A percentile compares a stretch with the other conserved stretches of the same genome.
Evolutionary conservation across 2,888 invertebrate species (phyloP).

Genomic region (Lagria hirta): DNA sequence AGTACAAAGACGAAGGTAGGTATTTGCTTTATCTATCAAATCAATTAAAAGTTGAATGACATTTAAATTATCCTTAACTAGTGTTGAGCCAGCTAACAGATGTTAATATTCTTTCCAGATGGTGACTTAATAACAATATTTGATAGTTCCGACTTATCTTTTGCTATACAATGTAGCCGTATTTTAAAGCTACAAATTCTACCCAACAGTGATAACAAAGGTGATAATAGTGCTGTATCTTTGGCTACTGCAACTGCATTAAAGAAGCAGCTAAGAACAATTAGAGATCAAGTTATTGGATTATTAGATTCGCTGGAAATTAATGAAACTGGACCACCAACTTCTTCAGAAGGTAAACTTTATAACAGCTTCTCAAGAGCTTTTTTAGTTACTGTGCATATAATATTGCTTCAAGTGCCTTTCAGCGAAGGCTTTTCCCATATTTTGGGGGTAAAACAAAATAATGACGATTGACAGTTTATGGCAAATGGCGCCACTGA

Average conservation of each 20-base stretch:
- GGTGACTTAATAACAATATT: constrained; percentile 71
- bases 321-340: constrained; percentile 29
- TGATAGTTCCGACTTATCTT: constrained; percentile 69
- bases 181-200: constrained; percentile 66
- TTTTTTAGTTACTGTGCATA: no score
- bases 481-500: no score
- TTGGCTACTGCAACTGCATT: constrained; percentile 55
- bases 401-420: no score
- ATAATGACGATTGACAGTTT: no score
- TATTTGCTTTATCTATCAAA: constrained; percentile 24
- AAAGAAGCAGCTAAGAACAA: constrained; percentile 51
- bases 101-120: constrained; percentile 56
- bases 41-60: no score
- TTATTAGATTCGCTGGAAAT: constrained; percentile 61
- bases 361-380: no score
- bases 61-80: no score
- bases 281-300: constrained; percentile 62
- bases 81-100: no score
- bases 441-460: no score
- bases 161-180: constrained; percentile 68
- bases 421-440: no score
- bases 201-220: constrained; percentile 50
- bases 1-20: constrained; percentile 71
- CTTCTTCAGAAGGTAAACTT: constrained; percentile 5
- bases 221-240: constrained; percentile 37